Evolutionary conservation across 2,797 vertebrate genomes (phyloP).

Genomic region (Neosilurus hyrtlii): DNA sequence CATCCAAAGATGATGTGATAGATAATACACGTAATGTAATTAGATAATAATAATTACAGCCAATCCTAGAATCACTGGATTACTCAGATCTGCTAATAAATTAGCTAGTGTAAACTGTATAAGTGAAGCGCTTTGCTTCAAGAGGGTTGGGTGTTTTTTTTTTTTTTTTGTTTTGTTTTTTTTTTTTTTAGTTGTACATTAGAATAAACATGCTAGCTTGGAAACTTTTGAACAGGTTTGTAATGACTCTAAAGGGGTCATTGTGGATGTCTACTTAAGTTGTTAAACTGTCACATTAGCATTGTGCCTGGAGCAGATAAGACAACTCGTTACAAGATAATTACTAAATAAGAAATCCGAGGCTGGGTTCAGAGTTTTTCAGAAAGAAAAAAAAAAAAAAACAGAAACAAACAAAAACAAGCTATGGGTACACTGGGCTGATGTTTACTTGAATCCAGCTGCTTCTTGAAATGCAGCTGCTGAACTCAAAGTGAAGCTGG

Average conservation of each 20-base stretch:
- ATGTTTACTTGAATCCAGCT: background rate
- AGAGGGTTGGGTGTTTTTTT: background rate
- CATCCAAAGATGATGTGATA: background rate
- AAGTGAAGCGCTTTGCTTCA: background rate
- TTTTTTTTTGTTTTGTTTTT: too few relatives aligned
- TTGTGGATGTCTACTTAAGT: conserved; percentile 50
- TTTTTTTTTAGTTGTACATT: background rate
- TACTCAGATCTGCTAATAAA: background rate
- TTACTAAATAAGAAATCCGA: background rate
- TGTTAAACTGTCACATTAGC: conserved; percentile 59
- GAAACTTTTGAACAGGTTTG: conserved; percentile 10
- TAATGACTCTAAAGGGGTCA: conserved; percentile 20
- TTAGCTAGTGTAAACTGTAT: background rate
- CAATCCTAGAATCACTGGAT: background rate
- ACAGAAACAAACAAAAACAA: too few relatives aligned
- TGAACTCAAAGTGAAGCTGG: conserved; percentile 59
- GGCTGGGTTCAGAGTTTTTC: background rate
- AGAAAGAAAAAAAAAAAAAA: too few relatives aligned
- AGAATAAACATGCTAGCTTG: conserved; percentile 23
- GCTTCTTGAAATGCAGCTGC: conserved; percentile 28
- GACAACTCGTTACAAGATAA: conserved; percentile 54
- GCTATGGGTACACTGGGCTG: background rate
- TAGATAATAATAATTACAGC: background rate
- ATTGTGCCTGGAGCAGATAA: conserved; percentile 57
- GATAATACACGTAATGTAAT: background rate